Base-by-base conservation (phyloP, 2,888 invertebrate genomes). In the Shargacucullia verbasci region DNA sequence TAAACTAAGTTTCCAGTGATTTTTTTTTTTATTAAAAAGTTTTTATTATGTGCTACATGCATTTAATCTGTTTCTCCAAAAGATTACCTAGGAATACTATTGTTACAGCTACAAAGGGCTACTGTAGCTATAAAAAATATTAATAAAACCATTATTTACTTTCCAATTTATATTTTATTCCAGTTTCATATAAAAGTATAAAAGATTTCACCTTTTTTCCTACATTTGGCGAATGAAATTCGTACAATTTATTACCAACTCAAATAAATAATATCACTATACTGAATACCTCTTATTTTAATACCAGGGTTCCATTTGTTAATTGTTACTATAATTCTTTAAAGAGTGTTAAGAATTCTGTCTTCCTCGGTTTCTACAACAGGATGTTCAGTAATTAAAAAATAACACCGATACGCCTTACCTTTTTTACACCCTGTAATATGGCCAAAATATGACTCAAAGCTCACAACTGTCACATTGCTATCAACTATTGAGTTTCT, bases 181-280 rank as follows among this genome's bases (percentile, higher is more conserved):
- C 20, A 12, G 25, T 54, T 57, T 56, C 59, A 12, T 76, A 75
- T 40, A 74, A 74, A 70, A 71, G 53, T 77, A 78, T 52, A 77
- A 73, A 70, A 74, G 53, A 11, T 15, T 39, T 50, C 13, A 37
- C 9, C 10, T 13, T 14, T 34, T 8, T 33, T 37, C 29, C 9
- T 45, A 53, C 11, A 53, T 48, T 29, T 47, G 29, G 52, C 38
- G 27, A 60, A 60, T 55, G 15, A 54, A 53, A 55, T 41, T 15
- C 49, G n/a, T 25, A 20, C 40, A 47, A 46, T 41, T 6, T 15
- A 12, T 39, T 47, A 11, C 20, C 4, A 52, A 25, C 38, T 60
- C 35, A 58, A 72, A 67, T 67, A 56, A 54, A 63, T 74, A 56
- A 67, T 72, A 72, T 60, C 55, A 68, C 57, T 55, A 12, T 45